These are phyloP conservation scores for Picathartes gymnocephalus DNA, from an alignment of 2,113 vertebrate genomes.

Conservation along the genomic window DNA sequence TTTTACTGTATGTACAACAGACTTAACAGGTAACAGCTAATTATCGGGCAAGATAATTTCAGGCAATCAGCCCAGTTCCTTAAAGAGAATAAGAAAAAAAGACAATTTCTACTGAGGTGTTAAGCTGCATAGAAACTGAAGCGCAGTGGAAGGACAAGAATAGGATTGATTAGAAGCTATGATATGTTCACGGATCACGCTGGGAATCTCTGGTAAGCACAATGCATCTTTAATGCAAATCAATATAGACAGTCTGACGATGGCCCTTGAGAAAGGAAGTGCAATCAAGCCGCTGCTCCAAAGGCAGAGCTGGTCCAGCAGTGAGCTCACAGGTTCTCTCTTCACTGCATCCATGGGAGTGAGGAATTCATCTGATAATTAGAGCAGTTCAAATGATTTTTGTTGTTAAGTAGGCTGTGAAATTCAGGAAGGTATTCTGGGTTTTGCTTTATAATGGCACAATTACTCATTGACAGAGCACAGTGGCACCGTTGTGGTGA, in stretches of 20 bases:
- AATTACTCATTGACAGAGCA: background rate
- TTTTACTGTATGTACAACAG: background rate
- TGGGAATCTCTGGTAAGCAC: constrained; percentile 48
- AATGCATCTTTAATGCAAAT: constrained; percentile 59
- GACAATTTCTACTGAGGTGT: background rate
- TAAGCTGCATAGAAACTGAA: constrained; percentile 9
- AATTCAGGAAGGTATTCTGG: constrained; percentile 27
- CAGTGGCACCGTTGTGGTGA: background rate
- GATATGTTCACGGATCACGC: constrained; percentile 30
- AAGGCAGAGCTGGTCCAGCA: background rate
- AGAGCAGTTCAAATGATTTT: constrained; percentile 4
- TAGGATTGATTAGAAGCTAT: constrained; percentile 60
- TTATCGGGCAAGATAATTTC: background rate
- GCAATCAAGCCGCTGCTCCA: constrained; percentile 39
- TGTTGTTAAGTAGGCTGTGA: constrained; percentile 21
- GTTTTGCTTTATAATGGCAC: background rate
- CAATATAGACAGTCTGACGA: constrained; percentile 25
- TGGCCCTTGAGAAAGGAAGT: constrained; percentile 31
- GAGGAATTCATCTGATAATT: constrained; percentile 36
- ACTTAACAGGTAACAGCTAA: background rate
- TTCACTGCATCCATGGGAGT: background rate
- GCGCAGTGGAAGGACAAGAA: constrained; percentile 1
- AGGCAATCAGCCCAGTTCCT: background rate
- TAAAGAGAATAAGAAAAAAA: background rate
- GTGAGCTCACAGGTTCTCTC: background rate